Conservation (phyloP, 2,797 vertebrate species). For the Pseudochaenichthys georgianus region DNA sequence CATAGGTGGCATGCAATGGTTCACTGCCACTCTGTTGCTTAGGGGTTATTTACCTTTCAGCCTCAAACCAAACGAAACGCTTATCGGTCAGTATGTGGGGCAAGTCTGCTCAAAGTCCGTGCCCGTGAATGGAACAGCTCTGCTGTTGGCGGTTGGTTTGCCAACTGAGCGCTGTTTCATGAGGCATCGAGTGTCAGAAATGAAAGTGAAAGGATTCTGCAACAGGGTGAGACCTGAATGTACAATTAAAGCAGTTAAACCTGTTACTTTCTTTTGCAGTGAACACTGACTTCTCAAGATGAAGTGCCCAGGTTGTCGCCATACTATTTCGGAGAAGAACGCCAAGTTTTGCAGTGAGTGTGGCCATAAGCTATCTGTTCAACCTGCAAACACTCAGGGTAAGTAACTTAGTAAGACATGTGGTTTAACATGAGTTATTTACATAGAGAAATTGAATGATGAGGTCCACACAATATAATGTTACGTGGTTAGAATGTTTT, state of each 20-base stretch:
- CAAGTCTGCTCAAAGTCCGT: conserved; percentile 17
- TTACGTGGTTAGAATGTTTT: not conserved
- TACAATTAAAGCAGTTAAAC: not conserved
- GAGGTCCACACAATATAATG: not conserved
- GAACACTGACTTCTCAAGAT: conserved; percentile 63
- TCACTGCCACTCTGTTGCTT: not conserved
- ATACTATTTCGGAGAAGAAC: conserved; percentile 55
- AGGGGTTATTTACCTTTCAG: not conserved
- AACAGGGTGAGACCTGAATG: not conserved
- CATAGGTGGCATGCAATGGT: not conserved
- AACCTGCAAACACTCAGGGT: conserved; percentile 63
- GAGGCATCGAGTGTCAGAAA: conserved; percentile 15
- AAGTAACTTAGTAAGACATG: conserved; percentile 19
- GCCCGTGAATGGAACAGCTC: not conserved
- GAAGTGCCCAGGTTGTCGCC: conserved; percentile 76
- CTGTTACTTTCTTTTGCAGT: conserved; percentile 23
- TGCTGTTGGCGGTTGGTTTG: not conserved
- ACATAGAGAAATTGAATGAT: not conserved
- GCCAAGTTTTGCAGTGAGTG: conserved; percentile 87
- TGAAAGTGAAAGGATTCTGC: conserved; percentile 73
- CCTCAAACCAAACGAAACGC: not conserved
- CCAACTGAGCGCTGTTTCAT: not conserved
- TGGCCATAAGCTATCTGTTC: conserved; percentile 50
- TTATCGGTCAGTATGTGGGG: not conserved
- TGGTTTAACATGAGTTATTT: not conserved